Base-by-base conservation (phyloP, 1,140 invertebrate species). In the Ips typographus region DNA sequence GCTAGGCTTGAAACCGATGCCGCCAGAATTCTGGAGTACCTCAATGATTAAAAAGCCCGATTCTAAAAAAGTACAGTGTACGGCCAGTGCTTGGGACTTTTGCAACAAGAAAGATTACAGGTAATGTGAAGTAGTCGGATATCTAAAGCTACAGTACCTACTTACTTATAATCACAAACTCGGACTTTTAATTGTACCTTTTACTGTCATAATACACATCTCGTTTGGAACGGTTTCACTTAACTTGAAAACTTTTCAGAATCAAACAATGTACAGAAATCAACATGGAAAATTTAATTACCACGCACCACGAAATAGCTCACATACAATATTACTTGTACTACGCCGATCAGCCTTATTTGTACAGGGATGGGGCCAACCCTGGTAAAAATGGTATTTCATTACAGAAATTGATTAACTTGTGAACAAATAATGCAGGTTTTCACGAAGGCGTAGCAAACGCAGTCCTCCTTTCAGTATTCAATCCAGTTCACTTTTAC, bases 391-490 rank as follows among this genome's bases (percentile, higher is more conserved):
- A 43, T 47, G 40, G 36, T 68, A 38, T 67, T 67, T 39, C 53
- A 1, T n/a, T 6, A 2, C 2, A 7, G 7, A 37, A 37, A 56
- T 2, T 37, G 5, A 37, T 56, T 4, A n/a, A 1, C 53, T 2
- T 2, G 3, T 38, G 22, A 22, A 22, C 22, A 22, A 8, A 59
- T 53, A 75, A 81, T 81, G 1, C 74, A 89, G 91, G 91, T 41
- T 95, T 95, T 77, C 92, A 95, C 77, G 94, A 95, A 80, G 94
- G 92, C 2, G 85, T 95, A 1, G 93, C 93, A n/a, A 93, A 95
- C 77, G 88, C 91, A 0, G 86, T 95, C n/a, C 86, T 88, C 1
- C 77, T 96, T 7, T 93, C 90, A 0, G 87, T 94, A 0, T 86
- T 85, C 71, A 92, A 91, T 44, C 83, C 89, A 1, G 85, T 86